Conservation (phyloP, 64 coral and sea anemone species). For the Hydrozoanthus tunicans region DNA sequence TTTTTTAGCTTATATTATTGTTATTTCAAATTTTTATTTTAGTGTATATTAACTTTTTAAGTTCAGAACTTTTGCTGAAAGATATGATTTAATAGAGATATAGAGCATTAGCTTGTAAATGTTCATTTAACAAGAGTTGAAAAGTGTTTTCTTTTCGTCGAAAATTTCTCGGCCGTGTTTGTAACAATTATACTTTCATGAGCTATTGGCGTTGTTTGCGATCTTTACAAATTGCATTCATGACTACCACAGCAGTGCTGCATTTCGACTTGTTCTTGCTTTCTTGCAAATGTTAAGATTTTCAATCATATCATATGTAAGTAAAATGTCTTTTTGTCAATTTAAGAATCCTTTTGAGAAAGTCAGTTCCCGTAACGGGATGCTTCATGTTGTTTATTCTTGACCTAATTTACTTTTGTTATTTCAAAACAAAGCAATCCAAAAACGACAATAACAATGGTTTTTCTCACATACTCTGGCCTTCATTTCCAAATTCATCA, state of each 20-base stretch:
- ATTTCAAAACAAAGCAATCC: constrained; percentile 47
- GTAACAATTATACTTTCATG: constrained; percentile 16
- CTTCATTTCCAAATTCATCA: not conserved
- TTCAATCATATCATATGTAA: not conserved
- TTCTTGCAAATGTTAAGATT: not conserved
- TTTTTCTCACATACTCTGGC: not conserved
- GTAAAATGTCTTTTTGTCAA: not conserved
- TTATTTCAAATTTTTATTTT: not conserved
- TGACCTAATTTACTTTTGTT: constrained; percentile 40
- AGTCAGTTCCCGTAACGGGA: not conserved
- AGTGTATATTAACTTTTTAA: not conserved
- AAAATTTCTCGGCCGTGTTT: not conserved
- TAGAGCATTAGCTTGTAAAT: not conserved
- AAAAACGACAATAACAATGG: constrained; percentile 31
- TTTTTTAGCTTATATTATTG: constrained; percentile 7
- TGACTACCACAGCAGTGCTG: too few species aligned
- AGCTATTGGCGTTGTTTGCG: constrained; percentile 22
- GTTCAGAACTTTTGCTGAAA: not conserved
- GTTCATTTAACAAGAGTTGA: not conserved
- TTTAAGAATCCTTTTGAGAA: constrained; percentile 2
- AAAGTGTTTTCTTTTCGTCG: not conserved
- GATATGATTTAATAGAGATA: not conserved
- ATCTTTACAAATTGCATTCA: not conserved
- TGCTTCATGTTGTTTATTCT: not conserved
- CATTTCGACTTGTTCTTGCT: too few species aligned